phyloP scores from a whole-genome alignment of 2,888 invertebrate genomes.

The Neoascia interrupta region DNA sequence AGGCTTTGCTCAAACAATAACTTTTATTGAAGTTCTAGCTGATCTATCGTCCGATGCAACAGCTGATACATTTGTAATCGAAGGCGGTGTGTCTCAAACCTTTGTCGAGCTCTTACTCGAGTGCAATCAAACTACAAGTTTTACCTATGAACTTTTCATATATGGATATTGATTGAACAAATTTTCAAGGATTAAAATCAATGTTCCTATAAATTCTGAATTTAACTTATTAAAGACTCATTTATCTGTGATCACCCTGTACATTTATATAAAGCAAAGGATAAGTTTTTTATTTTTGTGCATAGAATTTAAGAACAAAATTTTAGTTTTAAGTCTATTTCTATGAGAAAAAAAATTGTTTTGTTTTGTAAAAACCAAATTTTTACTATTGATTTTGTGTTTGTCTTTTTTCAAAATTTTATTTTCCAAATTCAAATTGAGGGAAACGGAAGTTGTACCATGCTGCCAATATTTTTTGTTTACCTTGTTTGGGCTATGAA shows the following conservation, averaged over 20 bases:
- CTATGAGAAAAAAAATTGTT: slow-evolving; percentile 4
- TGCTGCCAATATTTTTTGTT: too few species aligned
- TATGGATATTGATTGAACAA: slow-evolving; percentile 75
- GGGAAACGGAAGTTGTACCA: too few species aligned
- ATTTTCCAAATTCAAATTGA: background rate
- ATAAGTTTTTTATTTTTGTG: slow-evolving; percentile 4
- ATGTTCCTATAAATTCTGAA: slow-evolving; percentile 49
- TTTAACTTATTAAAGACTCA: slow-evolving; percentile 47
- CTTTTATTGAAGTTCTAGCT: slow-evolving; percentile 74
- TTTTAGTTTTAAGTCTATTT: slow-evolving; percentile 22
- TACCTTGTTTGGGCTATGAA: too few species aligned
- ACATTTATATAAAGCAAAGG: slow-evolving; percentile 19
- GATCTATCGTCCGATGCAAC: slow-evolving; percentile 70
- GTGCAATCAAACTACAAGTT: slow-evolving; percentile 73
- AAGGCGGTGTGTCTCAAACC: slow-evolving; percentile 73
- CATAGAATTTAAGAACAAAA: slow-evolving; percentile 19
- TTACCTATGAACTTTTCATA: slow-evolving; percentile 75
- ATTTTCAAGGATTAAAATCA: background rate
- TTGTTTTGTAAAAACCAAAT: too few species aligned
- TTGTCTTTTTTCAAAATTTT: background rate
- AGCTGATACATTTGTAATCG: slow-evolving; percentile 64
- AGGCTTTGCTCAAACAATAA: slow-evolving; percentile 72
- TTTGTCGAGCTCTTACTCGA: slow-evolving; percentile 73
- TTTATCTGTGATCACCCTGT: slow-evolving; percentile 61
- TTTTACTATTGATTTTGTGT: background rate